Conservation (phyloP, 2,113 vertebrate species). For the Megaceryle torquata region DNA sequence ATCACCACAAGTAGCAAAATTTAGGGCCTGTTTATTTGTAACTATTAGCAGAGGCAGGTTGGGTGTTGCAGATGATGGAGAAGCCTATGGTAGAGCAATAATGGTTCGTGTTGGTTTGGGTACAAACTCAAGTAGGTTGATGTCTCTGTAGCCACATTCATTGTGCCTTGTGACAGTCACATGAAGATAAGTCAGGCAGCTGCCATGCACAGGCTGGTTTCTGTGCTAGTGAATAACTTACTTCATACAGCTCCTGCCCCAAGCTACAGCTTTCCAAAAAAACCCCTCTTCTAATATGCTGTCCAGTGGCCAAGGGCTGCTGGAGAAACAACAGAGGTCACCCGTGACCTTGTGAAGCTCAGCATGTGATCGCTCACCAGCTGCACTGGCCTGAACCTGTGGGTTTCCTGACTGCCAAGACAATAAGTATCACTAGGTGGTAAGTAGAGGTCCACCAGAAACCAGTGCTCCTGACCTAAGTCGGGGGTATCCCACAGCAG, state of each 20-base stretch:
- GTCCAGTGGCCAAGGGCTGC: neutral
- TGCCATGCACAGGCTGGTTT: accelerated
- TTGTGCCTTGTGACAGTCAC: neutral
- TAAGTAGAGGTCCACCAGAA: neutral
- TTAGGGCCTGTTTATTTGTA: neutral
- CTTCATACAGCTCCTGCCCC: neutral
- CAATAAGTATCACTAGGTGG: neutral
- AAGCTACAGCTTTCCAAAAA: neutral
- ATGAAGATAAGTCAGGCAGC: neutral
- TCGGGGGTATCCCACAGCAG: neutral
- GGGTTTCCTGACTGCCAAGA: neutral
- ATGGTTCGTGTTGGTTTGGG: neutral
- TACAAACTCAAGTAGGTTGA: neutral
- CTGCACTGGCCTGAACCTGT: neutral
- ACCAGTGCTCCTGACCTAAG: accelerated
- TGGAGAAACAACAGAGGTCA: neutral
- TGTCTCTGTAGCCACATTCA: neutral
- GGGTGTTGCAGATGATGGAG: neutral
- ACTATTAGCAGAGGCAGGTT: neutral
- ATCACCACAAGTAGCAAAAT: neutral
- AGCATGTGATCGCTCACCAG: neutral
- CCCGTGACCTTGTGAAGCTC: accelerated
- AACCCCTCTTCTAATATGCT: neutral
- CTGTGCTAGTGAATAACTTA: neutral
- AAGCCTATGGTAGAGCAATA: neutral